A percentile compares a stretch with the other conserved stretches of the same genome.
These are phyloP conservation scores for Neosalanx taihuensis DNA, from an alignment of 2,797 vertebrate genomes.

Conservation along the genomic window DNA sequence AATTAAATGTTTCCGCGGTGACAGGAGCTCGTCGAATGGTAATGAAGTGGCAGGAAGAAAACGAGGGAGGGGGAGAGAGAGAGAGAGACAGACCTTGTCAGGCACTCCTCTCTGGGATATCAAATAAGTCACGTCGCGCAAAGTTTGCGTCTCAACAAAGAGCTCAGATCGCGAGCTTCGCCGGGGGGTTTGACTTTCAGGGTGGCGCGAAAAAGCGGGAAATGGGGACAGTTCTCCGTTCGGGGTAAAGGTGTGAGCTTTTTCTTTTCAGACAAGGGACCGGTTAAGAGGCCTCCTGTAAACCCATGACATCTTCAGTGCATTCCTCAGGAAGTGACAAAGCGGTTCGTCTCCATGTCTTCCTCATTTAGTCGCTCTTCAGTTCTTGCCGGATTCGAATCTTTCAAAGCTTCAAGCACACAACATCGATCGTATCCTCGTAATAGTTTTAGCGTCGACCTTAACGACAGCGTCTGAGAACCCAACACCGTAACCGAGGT, in stretches of 20 bases:
- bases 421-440: too few species aligned
- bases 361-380: background rate
- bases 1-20: constrained; percentile 67
- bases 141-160: constrained; percentile 64
- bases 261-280: constrained; percentile 36
- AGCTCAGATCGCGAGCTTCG: constrained; percentile 67
- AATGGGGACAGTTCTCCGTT: constrained; percentile 68
- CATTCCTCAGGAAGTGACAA: constrained; percentile 52
- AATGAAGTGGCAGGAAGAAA: constrained; percentile 68
- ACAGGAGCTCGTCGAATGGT: constrained; percentile 69
- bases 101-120: constrained; percentile 57
- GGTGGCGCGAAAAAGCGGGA: constrained; percentile 49
- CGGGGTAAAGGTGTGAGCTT: constrained; percentile 51
- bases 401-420: too few species aligned
- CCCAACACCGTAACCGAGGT: background rate
- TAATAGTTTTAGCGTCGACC: too few species aligned
- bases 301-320: constrained; percentile 50
- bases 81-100: constrained; percentile 71
- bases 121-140: constrained; percentile 61
- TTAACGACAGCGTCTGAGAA: background rate
- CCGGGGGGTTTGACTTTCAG: constrained; percentile 59
- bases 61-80: constrained; percentile 42
- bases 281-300: constrained; percentile 47
- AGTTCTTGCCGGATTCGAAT: too few species aligned
- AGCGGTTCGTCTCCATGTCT: constrained; percentile 19